Evolutionary conservation across 1,140 invertebrate genomes (phyloP).

Genomic region (Philopotamus ludificatus): DNA sequence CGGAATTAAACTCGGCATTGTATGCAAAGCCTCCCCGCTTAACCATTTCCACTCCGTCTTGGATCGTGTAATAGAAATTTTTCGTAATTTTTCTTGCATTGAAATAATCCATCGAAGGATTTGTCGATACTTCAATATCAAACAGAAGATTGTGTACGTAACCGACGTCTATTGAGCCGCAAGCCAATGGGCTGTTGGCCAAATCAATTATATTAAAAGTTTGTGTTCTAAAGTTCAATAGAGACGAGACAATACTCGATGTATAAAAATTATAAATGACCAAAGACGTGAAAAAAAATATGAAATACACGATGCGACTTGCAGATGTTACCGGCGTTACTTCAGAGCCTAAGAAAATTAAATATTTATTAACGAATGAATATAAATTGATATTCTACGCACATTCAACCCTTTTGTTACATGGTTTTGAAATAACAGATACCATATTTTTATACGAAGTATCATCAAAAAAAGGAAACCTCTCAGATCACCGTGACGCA

Average conservation of each 20-base stretch:
- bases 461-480: too few relatives aligned
- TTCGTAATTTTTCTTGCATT: conserved; percentile 36
- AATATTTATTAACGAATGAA: too few relatives aligned
- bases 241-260: conserved; percentile 47
- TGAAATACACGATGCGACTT: conserved; percentile 44
- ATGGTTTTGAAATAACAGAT: too few relatives aligned
- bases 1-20: conserved; percentile 32
- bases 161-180: conserved; percentile 36
- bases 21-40: conserved; percentile 36
- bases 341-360: too few relatives aligned
- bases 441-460: too few relatives aligned
- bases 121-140: conserved; percentile 29
- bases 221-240: conserved; percentile 42
- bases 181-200: conserved; percentile 35
- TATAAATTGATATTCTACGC: too few relatives aligned
- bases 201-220: conserved; percentile 34
- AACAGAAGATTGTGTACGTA: conserved; percentile 40
- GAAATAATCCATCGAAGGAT: conserved; percentile 36
- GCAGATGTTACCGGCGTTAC: conserved; percentile 39
- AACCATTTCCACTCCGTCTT: conserved; percentile 26
- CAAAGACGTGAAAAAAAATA: conserved; percentile 44
- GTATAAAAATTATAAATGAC: conserved; percentile 49
- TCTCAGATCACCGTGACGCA: too few relatives aligned
- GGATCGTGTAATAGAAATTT: conserved; percentile 32
- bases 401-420: too few relatives aligned